Evolutionary conservation across 2,113 vertebrate species (phyloP).

Genomic region (Diadophis punctatus): DNA sequence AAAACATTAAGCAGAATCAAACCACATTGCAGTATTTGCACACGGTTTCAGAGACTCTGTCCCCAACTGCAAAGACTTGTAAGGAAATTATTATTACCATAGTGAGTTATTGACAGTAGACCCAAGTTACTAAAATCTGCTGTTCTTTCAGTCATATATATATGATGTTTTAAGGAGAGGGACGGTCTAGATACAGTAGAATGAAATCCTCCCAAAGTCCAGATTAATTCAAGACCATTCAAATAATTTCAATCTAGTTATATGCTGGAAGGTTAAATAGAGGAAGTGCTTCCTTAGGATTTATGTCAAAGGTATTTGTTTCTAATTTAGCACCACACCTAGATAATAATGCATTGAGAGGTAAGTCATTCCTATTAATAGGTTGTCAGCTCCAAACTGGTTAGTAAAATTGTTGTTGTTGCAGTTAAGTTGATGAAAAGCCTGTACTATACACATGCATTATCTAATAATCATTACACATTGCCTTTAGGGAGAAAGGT

Average conservation of each 20-base stretch:
- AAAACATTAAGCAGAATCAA: background rate
- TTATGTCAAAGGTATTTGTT: constrained; percentile 53
- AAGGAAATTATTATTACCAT: background rate
- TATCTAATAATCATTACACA: background rate
- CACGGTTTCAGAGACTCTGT: background rate
- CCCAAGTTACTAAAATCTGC: background rate
- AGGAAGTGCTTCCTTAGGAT: constrained; percentile 60
- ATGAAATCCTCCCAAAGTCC: background rate
- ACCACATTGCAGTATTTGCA: background rate
- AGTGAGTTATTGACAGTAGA: background rate
- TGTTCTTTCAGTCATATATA: background rate
- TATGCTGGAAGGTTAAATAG: background rate
- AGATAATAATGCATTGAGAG: background rate
- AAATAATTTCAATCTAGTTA: constrained; percentile 12
- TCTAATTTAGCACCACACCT: constrained; percentile 26
- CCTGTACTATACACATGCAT: background rate
- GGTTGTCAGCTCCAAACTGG: background rate
- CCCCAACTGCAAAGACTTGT: background rate
- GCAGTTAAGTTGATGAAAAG: background rate
- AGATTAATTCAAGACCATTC: constrained; percentile 2
- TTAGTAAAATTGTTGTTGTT: background rate
- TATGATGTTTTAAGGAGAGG: background rate
- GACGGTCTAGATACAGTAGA: no score
- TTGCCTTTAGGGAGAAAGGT: background rate
- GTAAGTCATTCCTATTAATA: background rate